A percentile compares a stretch with the other conserved stretches of the same genome.
phyloP scores from a whole-genome alignment of 2,113 vertebrate species.

The Solenodon paradoxus region DNA sequence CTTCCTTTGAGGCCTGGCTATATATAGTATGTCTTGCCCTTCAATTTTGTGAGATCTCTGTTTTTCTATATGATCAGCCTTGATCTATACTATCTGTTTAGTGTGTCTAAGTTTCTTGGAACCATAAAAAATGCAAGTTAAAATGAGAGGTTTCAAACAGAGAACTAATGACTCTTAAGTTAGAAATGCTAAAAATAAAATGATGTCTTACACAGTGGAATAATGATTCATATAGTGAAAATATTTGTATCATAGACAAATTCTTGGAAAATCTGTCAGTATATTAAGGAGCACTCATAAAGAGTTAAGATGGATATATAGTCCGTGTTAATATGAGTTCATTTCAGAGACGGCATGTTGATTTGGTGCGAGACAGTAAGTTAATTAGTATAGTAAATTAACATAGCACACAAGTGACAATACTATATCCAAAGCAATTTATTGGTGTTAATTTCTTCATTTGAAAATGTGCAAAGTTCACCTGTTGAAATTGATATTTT shows the following conservation, averaged over 20 bases:
- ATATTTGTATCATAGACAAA: not conserved
- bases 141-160: not conserved
- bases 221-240: not conserved
- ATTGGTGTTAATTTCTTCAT: slow-evolving; percentile 75
- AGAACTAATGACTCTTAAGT: not conserved
- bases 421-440: slow-evolving; percentile 71
- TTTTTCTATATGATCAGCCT: not conserved
- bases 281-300: slow-evolving; percentile 1
- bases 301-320: not conserved
- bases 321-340: slow-evolving; percentile 43
- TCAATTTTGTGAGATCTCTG: not conserved
- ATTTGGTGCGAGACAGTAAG: slow-evolving; percentile 63
- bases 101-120: not conserved
- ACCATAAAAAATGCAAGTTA: not conserved
- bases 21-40: not conserved
- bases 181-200: slow-evolving; percentile 23
- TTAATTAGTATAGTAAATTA: slow-evolving; percentile 74
- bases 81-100: not conserved
- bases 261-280: not conserved
- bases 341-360: slow-evolving; percentile 48
- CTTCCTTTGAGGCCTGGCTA: not conserved
- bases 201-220: not conserved
- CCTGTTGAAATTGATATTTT: slow-evolving; percentile 60
- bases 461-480: slow-evolving; percentile 70
- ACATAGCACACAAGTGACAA: slow-evolving; percentile 53